A percentile compares a stretch with the other conserved stretches of the same genome.
These are phyloP conservation scores for Anthoscopus minutus DNA, from an alignment of 2,113 vertebrate species.

Conservation along the genomic window DNA sequence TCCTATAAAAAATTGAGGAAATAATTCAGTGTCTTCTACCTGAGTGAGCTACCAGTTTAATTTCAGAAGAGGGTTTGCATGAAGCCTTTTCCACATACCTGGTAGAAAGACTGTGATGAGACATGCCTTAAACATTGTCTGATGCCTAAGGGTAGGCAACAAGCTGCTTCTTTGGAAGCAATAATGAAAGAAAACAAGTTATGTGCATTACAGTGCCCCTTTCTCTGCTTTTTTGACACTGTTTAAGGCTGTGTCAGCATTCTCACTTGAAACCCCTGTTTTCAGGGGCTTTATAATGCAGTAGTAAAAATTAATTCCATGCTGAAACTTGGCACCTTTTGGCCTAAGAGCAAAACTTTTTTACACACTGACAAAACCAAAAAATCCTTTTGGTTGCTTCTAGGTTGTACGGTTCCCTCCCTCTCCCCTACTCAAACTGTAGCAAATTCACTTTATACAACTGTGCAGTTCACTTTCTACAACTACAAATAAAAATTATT, in stretches of 20 bases:
- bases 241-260: slow-evolving; percentile 63
- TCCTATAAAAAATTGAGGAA: slow-evolving; percentile 60
- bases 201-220: not conserved
- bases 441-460: not conserved
- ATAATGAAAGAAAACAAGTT: slow-evolving; percentile 71
- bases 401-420: not conserved
- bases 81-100: slow-evolving; percentile 64
- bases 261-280: slow-evolving; percentile 28
- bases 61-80: slow-evolving; percentile 42
- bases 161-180: slow-evolving; percentile 71
- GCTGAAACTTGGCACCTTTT: slow-evolving; percentile 58
- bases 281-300: slow-evolving; percentile 57
- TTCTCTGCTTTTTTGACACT: slow-evolving; percentile 26
- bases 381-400: slow-evolving; percentile 44
- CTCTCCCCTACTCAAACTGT: not conserved
- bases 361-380: slow-evolving; percentile 47
- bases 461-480: not conserved
- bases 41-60: slow-evolving; percentile 49
- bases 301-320: slow-evolving; percentile 65
- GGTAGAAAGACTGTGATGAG: slow-evolving; percentile 64
- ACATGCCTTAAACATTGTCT: slow-evolving; percentile 65
- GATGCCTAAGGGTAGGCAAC: slow-evolving; percentile 66
- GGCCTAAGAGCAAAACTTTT: slow-evolving; percentile 38
- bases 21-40: slow-evolving; percentile 54
- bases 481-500: slow-evolving; percentile 45